Evolutionary conservation across 2,113 vertebrate genomes (phyloP), one percentile per base, ranked within the genome.

Genomic region (Heliornis fulica): DNA sequence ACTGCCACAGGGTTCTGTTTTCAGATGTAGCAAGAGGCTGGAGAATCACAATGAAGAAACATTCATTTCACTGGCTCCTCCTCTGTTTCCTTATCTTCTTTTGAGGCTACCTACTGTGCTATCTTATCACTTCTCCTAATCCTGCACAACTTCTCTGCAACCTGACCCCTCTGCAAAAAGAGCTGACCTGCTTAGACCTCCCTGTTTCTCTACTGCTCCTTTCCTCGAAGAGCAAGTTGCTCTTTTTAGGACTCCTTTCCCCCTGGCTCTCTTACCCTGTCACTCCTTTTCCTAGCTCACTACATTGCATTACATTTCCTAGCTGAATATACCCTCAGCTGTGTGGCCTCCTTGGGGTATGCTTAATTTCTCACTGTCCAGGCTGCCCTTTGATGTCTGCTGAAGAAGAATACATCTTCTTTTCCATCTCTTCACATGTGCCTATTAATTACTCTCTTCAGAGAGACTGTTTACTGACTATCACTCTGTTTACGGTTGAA

Each of bases 401-500:
- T 93, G 78, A 60, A 43, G 87, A 57, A 79, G 88, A 57, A 93
- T 95, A 71, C 94, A 94, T 97, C 95, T 97, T 91, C 92, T 97
- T 94, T 89, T 97, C 95, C 94, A 90, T 94, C 95, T 94, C 93
- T 96, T 98, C 95, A 97, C 96, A 97, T 97, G 82, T 94, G 93
- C 72, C 84, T 97, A 95, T 95, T 97, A 96, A 98, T 97, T 90
- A 88, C 97, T 96, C 74, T 90, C 95, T 92, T 97, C 96, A 96
- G 98, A 96, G 90, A 86, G 66, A 69, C 81, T 97, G 93, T 97
- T 97, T 96, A 94, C 96, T 95, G 94, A 93, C 96, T 97, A 97
- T 87, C 85, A 57, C 72, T 92, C 50, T 96, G 94, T 96, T 97
- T 97, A 97, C 88, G 94, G 90, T 87, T 90, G 85, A 94, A 74